Evolutionary conservation across 1,140 invertebrate species (phyloP), one percentile per base, ranked within the genome.

Genomic region (Drosophila willistoni): DNA sequence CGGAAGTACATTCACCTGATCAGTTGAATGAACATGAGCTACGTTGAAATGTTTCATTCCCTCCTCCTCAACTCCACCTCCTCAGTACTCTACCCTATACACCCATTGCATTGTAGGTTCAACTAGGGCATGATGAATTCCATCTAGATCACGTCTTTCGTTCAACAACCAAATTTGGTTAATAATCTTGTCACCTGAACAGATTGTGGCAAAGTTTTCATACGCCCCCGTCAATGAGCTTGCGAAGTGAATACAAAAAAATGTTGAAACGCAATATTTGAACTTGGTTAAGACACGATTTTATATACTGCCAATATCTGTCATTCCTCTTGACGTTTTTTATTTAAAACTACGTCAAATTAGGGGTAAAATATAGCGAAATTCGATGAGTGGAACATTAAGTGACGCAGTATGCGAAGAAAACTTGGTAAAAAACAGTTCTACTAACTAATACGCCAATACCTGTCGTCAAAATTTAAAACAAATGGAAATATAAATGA

Each of bases 1-100:
- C 83, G 84, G 85, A 89, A 89, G 84, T 90, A 89, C 84, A 81
- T 89, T 89, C 84, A 89, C 85, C 84, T 89, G 84, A 84, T 81
- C 83, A 87, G 84, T 87, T 87, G 83, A 87, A 87, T 87, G 83
- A 87, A 79, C 83, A 87, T 78, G 79, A 75, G 61, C 71, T 64
- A 51, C 74, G 66, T 10, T 73, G 64, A 36, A 36, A 34, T 59
- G 33, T 33, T 10, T 55, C 61, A 57, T 39, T 19, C n/a, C 29
- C 34, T 60, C 59, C 64, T 64, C 68, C 59, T 61, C 41, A 44
- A 57, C 12, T 14, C 44, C 63, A 56, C 44, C 56, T 64, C 13
- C 10, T 19, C 12, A 12, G 7, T 36, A 34, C 6, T 2, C 33
- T 47, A 47, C 14, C 42, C 42, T 17, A 29, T 7, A 17, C 17